Conservation (phyloP, 2,888 invertebrate genomes). For the Drosophila mimica region DNA sequence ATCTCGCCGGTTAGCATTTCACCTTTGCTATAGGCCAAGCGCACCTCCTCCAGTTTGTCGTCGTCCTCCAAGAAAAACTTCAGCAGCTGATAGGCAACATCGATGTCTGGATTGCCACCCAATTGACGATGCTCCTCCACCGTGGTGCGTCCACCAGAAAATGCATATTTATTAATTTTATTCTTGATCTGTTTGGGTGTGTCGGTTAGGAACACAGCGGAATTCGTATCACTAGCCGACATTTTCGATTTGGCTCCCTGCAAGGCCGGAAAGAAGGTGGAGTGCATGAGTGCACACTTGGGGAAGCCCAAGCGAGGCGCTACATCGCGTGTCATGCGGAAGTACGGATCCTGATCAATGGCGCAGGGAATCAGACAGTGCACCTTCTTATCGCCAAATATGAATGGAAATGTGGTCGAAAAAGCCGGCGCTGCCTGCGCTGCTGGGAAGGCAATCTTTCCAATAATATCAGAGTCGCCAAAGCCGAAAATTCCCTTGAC, state of each 20-base stretch:
- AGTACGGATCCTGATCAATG: slow-evolving; percentile 99
- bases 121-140: slow-evolving; percentile 95
- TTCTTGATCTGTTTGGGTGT: slow-evolving; percentile 97
- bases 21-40: slow-evolving; percentile 86
- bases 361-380: slow-evolving; percentile 96
- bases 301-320: slow-evolving; percentile 94
- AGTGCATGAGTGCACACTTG: slow-evolving; percentile 95
- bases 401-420: slow-evolving; percentile 94
- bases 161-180: slow-evolving; percentile 98
- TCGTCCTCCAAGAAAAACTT: slow-evolving; percentile 98
- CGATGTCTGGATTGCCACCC: slow-evolving; percentile 98
- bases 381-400: slow-evolving; percentile 91
- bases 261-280: slow-evolving; percentile 95
- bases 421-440: slow-evolving; percentile 98
- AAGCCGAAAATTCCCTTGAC: slow-evolving; percentile 99
- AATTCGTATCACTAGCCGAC: slow-evolving; percentile 97
- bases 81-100: slow-evolving; percentile 97
- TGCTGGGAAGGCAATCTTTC: slow-evolving; percentile 98
- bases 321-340: slow-evolving; percentile 99
- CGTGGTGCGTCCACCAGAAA: slow-evolving; percentile 97
- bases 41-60: slow-evolving; percentile 90
- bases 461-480: slow-evolving; percentile 97
- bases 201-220: slow-evolving; percentile 97
- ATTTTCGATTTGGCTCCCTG: slow-evolving; percentile 99
- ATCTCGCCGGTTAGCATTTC: slow-evolving; percentile 96